A percentile compares a stretch with the other conserved stretches of the same genome.
These are phyloP conservation scores for Clarias macrocephalus DNA, from an alignment of 2,113 vertebrate species.

Conservation along the genomic window DNA sequence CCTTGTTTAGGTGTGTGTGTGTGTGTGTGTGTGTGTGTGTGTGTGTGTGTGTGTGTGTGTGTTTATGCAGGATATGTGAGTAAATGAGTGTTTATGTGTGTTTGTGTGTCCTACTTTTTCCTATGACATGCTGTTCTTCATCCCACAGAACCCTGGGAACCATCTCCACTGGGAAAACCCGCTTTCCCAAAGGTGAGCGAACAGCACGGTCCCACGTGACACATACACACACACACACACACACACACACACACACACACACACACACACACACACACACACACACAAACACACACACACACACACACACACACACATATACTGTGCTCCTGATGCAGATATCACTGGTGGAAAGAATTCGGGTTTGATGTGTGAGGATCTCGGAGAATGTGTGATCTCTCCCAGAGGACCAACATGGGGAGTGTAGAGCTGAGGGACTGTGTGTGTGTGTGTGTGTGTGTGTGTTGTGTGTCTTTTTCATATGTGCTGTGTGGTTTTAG, in stretches of 20 bases:
- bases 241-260: conserved; percentile 8
- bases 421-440: neutral
- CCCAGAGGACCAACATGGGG: neutral
- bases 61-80: neutral
- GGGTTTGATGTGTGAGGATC: conserved; percentile 28
- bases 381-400: conserved; percentile 5
- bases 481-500: conserved; percentile 1
- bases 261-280: conserved; percentile 30
- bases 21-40: conserved; percentile 1
- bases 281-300: conserved; percentile 4
- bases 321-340: neutral
- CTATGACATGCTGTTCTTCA: conserved; percentile 55
- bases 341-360: conserved; percentile 10
- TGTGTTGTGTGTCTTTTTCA: conserved; percentile 20
- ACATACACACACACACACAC: conserved; percentile 36
- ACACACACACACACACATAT: conserved; percentile 37
- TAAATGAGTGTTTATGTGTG: conserved; percentile 9
- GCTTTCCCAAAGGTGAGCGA: conserved; percentile 50
- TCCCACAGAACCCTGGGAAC: conserved; percentile 41
- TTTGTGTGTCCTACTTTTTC: conserved; percentile 51
- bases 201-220: conserved; percentile 59
- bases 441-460: conserved; percentile 3
- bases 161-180: conserved; percentile 46
- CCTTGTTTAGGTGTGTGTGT: conserved; percentile 20
- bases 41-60: conserved; percentile 37